Evolutionary conservation across 2,797 vertebrate species (phyloP).

Genomic region (Gymnocypris eckloni): DNA sequence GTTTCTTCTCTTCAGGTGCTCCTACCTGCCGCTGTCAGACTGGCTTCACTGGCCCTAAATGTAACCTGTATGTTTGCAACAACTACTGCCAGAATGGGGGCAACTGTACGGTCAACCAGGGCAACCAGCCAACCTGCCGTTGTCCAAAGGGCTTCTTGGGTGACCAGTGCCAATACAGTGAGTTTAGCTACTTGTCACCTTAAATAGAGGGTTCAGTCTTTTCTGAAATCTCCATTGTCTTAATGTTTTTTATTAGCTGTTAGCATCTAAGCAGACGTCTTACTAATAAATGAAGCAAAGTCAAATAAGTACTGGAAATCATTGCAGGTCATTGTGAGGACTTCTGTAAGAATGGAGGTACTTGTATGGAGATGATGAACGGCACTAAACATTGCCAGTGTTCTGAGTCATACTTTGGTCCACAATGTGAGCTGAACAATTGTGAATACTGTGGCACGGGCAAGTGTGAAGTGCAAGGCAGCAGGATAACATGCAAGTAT

Average conservation of each 20-base stretch:
- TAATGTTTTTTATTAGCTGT: neutral
- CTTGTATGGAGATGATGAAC: conserved; percentile 83
- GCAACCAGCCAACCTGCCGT: conserved; percentile 93
- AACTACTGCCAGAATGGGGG: conserved; percentile 89
- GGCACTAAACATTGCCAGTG: conserved; percentile 87
- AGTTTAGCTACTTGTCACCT: conserved; percentile 69
- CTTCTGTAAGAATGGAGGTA: conserved; percentile 86
- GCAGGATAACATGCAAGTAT: conserved; percentile 89
- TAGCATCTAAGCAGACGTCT: neutral
- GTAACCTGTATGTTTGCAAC: conserved; percentile 86
- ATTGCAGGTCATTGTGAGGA: conserved; percentile 85
- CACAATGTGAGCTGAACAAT: conserved; percentile 84
- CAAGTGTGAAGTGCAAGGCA: conserved; percentile 77
- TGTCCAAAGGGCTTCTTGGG: conserved; percentile 84
- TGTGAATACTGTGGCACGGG: conserved; percentile 85
- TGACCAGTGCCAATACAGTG: conserved; percentile 95
- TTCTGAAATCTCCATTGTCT: neutral
- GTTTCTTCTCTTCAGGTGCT: conserved; percentile 76
- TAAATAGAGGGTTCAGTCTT: neutral
- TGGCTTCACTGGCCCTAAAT: conserved; percentile 91
- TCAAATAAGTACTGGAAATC: neutral
- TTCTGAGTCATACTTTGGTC: conserved; percentile 79
- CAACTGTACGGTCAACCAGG: conserved; percentile 88
- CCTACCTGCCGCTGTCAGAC: conserved; percentile 93
- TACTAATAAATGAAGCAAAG: neutral